These are phyloP conservation scores for Xanthia icteritia DNA, from an alignment of 2,888 invertebrate species.

Conservation along the genomic window DNA sequence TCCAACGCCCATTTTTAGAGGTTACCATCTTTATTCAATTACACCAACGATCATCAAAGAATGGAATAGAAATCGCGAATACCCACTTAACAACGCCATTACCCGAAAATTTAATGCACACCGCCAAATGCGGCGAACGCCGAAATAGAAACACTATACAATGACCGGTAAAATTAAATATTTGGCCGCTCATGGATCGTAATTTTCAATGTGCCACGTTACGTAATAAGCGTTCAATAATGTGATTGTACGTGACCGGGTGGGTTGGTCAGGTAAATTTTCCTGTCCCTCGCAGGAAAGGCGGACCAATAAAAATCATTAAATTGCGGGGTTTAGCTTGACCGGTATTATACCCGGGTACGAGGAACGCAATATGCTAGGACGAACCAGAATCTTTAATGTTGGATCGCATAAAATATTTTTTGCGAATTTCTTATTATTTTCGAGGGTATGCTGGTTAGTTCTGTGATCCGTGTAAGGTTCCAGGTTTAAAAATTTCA, in stretches of 20 bases:
- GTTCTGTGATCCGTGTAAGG: constrained; percentile 34
- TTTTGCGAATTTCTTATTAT: constrained; percentile 55
- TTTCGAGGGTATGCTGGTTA: constrained; percentile 47
- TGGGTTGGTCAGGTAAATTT: constrained; percentile 80
- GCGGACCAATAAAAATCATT: constrained; percentile 85
- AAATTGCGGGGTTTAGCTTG: constrained; percentile 80
- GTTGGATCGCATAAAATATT: constrained; percentile 66
- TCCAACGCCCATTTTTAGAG: not conserved
- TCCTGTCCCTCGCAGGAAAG: constrained; percentile 79
- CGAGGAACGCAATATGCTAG: constrained; percentile 76
- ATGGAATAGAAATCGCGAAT: constrained; percentile 32
- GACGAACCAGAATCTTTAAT: constrained; percentile 75
- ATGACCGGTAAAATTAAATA: constrained; percentile 73
- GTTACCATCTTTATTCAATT: constrained; percentile 16
- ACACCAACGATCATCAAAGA: constrained; percentile 22
- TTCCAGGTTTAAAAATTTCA: constrained; percentile 1
- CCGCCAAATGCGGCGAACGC: constrained; percentile 14
- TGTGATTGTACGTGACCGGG: constrained; percentile 78
- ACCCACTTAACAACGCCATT: constrained; percentile 21
- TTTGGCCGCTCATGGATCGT: constrained; percentile 67
- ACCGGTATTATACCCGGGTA: constrained; percentile 68
- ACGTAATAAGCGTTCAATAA: constrained; percentile 85
- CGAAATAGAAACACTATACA: constrained; percentile 53
- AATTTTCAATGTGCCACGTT: constrained; percentile 77
- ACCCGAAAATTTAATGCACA: constrained; percentile 42